Conservation (phyloP, 2,113 vertebrate species). For the Oophaga pumilio region DNA sequence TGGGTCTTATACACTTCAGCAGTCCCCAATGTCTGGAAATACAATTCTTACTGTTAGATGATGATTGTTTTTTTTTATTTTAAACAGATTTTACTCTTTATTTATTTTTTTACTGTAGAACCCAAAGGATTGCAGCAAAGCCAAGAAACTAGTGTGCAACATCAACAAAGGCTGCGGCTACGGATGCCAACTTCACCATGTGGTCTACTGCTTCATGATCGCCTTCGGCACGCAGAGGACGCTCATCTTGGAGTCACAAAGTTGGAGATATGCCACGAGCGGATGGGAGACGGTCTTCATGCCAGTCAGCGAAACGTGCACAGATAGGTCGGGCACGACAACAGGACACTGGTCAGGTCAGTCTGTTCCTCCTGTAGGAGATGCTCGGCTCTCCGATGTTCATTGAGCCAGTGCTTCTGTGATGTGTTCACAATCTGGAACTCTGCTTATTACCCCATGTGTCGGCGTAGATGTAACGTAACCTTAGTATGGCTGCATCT, state of each 20-base stretch:
- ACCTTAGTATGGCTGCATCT: not conserved
- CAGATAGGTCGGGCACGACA: conserved; percentile 84
- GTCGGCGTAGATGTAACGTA: not conserved
- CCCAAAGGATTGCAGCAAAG: conserved; percentile 95
- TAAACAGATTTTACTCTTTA: not conserved
- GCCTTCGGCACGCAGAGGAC: conserved; percentile 94
- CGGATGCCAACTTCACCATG: conserved; percentile 96
- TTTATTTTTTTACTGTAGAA: conserved; percentile 73
- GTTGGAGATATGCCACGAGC: conserved; percentile 94
- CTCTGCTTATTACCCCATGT: not conserved
- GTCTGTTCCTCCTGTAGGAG: conserved; percentile 18
- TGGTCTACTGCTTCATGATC: conserved; percentile 99
- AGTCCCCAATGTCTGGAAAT: no score
- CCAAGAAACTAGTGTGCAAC: conserved; percentile 94
- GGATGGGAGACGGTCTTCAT: conserved; percentile 98
- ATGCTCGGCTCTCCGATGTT: not conserved
- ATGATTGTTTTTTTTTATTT: not conserved
- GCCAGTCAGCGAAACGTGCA: conserved; percentile 93
- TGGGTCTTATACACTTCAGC: no score
- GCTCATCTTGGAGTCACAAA: conserved; percentile 94
- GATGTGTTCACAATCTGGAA: not conserved
- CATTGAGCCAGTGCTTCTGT: not conserved
- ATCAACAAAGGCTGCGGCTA: conserved; percentile 99
- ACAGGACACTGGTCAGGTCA: conserved; percentile 97
- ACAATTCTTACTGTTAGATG: not conserved